These are phyloP conservation scores for Drosophila novamexicana DNA, from an alignment of 1,140 invertebrate genomes.

Conservation along the genomic window DNA sequence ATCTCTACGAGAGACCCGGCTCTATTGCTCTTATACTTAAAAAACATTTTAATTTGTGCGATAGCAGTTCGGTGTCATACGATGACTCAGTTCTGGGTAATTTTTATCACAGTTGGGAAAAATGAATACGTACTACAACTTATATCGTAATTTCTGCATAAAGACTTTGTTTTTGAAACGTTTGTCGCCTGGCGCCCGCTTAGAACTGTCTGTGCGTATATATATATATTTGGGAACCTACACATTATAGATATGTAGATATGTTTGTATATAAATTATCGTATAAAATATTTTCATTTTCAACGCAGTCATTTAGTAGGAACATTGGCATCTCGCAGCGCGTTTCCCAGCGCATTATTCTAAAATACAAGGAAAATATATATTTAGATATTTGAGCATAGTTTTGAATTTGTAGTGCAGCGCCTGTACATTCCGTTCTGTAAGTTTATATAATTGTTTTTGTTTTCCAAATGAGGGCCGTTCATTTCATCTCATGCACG, in stretches of 20 bases:
- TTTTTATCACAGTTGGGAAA: not conserved
- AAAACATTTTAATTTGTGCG: constrained; percentile 21
- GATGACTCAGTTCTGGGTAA: not conserved
- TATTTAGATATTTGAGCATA: constrained; percentile 8
- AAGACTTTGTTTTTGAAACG: constrained; percentile 37
- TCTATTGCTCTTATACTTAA: not conserved
- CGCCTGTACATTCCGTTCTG: constrained; percentile 35
- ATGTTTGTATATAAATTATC: constrained; percentile 49
- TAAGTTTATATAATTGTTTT: constrained; percentile 70
- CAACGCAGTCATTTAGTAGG: constrained; percentile 57
- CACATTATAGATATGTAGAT: constrained; percentile 38
- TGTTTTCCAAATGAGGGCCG: constrained; percentile 8
- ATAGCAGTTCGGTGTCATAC: not conserved
- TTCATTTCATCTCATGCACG: constrained; percentile 14
- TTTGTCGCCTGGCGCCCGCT: constrained; percentile 53
- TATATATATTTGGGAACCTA: constrained; percentile 15
- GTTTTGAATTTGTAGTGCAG: constrained; percentile 15
- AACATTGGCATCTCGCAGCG: constrained; percentile 58
- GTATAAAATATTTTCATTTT: constrained; percentile 73
- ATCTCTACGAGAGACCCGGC: not conserved
- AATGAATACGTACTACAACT: not conserved
- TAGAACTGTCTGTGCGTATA: constrained; percentile 10
- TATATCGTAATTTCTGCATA: not conserved
- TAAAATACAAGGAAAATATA: not conserved
- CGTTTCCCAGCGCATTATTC: constrained; percentile 33